phyloP scores from a whole-genome alignment of 2,888 invertebrate genomes.

The Glyphotaelius pellucidus region DNA sequence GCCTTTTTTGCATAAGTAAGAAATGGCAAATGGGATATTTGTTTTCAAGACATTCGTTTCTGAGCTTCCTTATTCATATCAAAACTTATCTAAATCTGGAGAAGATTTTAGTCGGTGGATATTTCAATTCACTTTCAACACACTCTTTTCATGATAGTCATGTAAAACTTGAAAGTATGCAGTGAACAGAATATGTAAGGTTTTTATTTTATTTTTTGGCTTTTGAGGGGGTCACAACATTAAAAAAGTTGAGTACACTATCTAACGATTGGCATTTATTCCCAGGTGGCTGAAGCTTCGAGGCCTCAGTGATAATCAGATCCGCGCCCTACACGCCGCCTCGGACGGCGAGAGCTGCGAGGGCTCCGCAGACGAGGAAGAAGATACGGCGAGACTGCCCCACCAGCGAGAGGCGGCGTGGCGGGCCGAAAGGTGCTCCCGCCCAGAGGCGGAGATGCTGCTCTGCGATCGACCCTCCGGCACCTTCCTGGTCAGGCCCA shows the following conservation, averaged over 20 bases:
- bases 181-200: too few species aligned
- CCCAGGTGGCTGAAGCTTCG: conserved; percentile 86
- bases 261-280: not conserved
- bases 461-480: conserved; percentile 89
- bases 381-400: conserved; percentile 70
- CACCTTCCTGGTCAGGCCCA: conserved; percentile 95
- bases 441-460: conserved; percentile 87
- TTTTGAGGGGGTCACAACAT: too few species aligned
- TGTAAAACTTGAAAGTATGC: too few species aligned
- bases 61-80: too few species aligned
- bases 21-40: too few species aligned
- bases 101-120: too few species aligned
- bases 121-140: too few species aligned
- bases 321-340: conserved; percentile 79
- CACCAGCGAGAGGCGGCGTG: conserved; percentile 88
- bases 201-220: too few species aligned
- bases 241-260: not conserved
- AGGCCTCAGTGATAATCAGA: conserved; percentile 85
- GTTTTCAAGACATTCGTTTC: too few species aligned
- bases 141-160: too few species aligned
- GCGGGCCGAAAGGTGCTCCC: conserved; percentile 84
- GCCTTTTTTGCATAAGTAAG: too few species aligned
- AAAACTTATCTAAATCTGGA: too few species aligned
- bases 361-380: conserved; percentile 71
- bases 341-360: conserved; percentile 76